phyloP scores from a whole-genome alignment of 1,140 invertebrate genomes.

The Colletes gigas region DNA sequence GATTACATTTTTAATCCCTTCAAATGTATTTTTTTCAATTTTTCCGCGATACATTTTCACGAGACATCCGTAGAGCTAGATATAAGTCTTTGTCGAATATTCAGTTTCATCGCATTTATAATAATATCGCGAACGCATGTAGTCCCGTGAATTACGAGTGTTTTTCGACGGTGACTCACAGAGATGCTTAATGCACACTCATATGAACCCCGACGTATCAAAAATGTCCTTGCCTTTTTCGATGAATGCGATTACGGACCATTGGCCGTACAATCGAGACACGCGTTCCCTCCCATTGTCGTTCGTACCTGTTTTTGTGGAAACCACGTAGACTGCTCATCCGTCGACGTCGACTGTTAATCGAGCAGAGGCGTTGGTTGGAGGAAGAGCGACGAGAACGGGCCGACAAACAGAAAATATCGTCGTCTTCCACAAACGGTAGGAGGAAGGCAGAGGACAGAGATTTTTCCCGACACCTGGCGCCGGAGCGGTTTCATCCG shows the following conservation, averaged over 20 bases:
- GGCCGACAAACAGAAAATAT: neutral
- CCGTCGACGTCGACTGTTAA: conserved; percentile 46
- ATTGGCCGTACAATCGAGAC: conserved; percentile 59
- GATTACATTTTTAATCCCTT: too few species aligned
- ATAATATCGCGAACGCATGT: conserved; percentile 10
- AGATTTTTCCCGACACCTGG: conserved; percentile 52
- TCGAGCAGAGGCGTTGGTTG: conserved; percentile 41
- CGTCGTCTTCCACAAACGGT: neutral
- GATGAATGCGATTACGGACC: conserved; percentile 64
- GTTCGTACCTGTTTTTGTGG: conserved; percentile 62
- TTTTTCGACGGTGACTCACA: conserved; percentile 23
- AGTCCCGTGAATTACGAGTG: neutral
- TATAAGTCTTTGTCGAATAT: too few species aligned
- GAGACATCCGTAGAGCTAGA: too few species aligned
- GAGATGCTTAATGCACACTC: neutral
- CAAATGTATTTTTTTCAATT: neutral
- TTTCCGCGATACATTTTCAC: too few species aligned
- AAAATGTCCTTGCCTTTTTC: neutral
- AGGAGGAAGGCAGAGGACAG: neutral
- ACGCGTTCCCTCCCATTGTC: conserved; percentile 41
- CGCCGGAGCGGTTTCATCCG: conserved; percentile 56
- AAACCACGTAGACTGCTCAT: conserved; percentile 57
- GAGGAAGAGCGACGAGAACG: conserved; percentile 26
- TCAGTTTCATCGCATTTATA: too few species aligned
- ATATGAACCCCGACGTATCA: neutral